Base-by-base conservation (phyloP, 1,140 invertebrate species). In the Nomia melanderi region DNA sequence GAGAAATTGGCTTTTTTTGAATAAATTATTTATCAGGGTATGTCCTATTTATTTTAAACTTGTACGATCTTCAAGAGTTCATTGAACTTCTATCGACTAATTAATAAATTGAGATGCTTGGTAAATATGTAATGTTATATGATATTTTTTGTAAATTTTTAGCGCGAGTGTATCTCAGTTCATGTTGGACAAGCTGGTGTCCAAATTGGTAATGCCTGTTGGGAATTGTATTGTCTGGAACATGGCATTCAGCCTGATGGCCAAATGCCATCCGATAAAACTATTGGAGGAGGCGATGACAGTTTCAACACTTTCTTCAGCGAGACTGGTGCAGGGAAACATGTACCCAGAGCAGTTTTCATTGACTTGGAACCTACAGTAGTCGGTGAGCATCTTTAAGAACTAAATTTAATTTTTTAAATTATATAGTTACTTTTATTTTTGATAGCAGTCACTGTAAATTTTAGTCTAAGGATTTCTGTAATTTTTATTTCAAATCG, bases 301-400 rank as follows among this genome's bases (percentile, higher is more conserved):
- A 97, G 96, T 27, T 97, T 97, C 92, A 97, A 97, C 89, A 97
- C 97, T 9, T 98, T 98, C 91, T 98, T 98, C 93, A 96, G 96
- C 84, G 97, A 98, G 91, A 98, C 97, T 54, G 96, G 96, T 27
- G 94, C 96, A 57, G 97, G 83, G 12, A 85, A 85, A 64, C 83
- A 85, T 23, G 83, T 85, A 56, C 83, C 83, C 39, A 84, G 83
- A 8, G 83, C 83, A 54, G 83, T 85, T 9, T 85, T 85, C 50
- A 85, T 85, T n/a, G 83, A 85, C 57, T 78, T 85, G 59, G 83
- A 85, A 36, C 83, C 83, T 11, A 85, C 83, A 25, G 83, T 85
- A 78, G 83, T 85, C 50, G 83, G 83, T 85, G 64, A 25, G 96
- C 64, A 96, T 95, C 85, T 94, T 96, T 95, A n/a, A 77, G n/a